A percentile compares a stretch with the other conserved stretches of the same genome.
Evolutionary conservation across 1,140 invertebrate genomes (phyloP).

Genomic region (Hestina assimilis): DNA sequence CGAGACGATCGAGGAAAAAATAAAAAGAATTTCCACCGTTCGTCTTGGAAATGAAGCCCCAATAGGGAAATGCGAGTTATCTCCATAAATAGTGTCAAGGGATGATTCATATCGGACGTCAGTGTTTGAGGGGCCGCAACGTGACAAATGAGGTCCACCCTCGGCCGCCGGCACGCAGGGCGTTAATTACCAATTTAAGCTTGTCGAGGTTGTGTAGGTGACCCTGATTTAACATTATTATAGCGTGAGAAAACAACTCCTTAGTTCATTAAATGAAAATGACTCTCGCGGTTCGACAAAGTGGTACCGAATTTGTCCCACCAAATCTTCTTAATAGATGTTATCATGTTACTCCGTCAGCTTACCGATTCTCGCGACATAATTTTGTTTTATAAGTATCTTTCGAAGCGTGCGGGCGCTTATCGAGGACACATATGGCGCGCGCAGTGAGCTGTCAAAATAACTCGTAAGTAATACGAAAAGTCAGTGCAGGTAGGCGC

Average conservation of each 20-base stretch:
- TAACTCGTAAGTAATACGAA: slow-evolving; percentile 35
- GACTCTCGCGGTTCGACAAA: background rate
- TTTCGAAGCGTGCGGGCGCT: slow-evolving; percentile 18
- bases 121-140: slow-evolving; percentile 41
- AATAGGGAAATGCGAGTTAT: slow-evolving; percentile 41
- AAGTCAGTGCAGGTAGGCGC: slow-evolving; percentile 26
- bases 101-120: slow-evolving; percentile 52
- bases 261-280: slow-evolving; percentile 31
- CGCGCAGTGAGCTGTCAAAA: slow-evolving; percentile 42
- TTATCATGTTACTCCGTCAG: slow-evolving; percentile 5
- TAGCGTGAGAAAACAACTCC: slow-evolving; percentile 30
- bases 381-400: slow-evolving; percentile 22
- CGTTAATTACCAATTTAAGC: slow-evolving; percentile 54
- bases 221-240: slow-evolving; percentile 5
- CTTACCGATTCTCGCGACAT: slow-evolving; percentile 9
- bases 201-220: slow-evolving; percentile 18
- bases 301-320: slow-evolving; percentile 31
- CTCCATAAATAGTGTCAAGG: slow-evolving; percentile 52
- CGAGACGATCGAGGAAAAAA: slow-evolving; percentile 34
- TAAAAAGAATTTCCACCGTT: slow-evolving; percentile 39
- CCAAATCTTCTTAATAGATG: slow-evolving; percentile 27
- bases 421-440: slow-evolving; percentile 26
- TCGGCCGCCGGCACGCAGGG: slow-evolving; percentile 8
- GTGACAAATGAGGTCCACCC: slow-evolving; percentile 53
- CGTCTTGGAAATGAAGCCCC: slow-evolving; percentile 38